A percentile compares a stretch with the other conserved stretches of the same genome.
These are phyloP conservation scores for Axinella damicornis DNA, from an alignment of 37 sponge, comb jelly and placozoan genomes.

Conservation along the genomic window DNA sequence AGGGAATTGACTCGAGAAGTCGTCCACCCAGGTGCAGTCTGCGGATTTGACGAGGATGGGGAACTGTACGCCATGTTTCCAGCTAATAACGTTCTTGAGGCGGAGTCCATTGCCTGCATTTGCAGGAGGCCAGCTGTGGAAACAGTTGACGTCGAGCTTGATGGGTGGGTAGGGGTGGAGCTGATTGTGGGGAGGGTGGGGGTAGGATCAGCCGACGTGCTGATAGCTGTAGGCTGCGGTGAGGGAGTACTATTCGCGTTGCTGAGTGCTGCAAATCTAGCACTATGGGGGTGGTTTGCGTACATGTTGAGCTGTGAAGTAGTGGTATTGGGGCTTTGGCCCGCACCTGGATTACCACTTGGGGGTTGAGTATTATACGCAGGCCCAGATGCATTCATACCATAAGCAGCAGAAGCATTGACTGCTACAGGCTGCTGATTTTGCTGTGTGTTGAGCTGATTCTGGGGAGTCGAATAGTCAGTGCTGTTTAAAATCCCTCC, in stretches of 20 bases:
- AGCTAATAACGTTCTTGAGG: background rate
- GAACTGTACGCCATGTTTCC: background rate
- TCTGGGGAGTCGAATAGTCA: too few species aligned
- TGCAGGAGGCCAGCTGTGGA: background rate
- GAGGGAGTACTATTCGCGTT: background rate
- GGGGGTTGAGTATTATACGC: background rate
- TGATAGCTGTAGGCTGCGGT: slow-evolving; percentile 34
- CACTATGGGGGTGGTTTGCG: background rate
- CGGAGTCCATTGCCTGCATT: background rate
- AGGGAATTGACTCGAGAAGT: background rate
- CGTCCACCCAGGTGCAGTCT: background rate
- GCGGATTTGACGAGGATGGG: background rate
- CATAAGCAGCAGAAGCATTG: background rate
- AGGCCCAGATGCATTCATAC: background rate
- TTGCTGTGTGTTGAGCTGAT: too few species aligned
- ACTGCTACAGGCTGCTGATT: background rate
- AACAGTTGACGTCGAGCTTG: background rate
- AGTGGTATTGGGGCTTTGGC: background rate
- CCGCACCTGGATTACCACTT: too few species aligned
- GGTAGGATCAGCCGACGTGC: slow-evolving; percentile 77
- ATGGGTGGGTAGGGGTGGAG: slow-evolving; percentile 35
- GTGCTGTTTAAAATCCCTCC: too few species aligned
- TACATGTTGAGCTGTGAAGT: slow-evolving; percentile 23
- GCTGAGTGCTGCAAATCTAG: background rate
- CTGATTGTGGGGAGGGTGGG: slow-evolving; percentile 66